Percentiles rank a stretch among this genome's conserved stretches.
Evolutionary conservation across 2,888 invertebrate species (phyloP).

Genomic region (Reticulitermes lucifugus): DNA sequence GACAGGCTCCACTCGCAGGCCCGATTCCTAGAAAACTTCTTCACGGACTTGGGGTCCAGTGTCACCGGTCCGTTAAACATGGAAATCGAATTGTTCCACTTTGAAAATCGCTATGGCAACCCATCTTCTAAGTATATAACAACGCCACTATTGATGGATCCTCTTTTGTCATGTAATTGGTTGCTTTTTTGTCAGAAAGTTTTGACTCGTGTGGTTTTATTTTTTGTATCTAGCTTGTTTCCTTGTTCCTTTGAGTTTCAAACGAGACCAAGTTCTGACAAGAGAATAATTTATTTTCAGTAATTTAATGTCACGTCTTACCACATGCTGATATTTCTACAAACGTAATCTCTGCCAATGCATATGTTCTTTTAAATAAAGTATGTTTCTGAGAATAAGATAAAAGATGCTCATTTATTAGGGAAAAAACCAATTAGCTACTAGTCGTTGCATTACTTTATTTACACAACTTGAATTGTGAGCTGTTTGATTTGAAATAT

Average conservation of each 20-base stretch:
- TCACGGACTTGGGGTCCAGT: not conserved
- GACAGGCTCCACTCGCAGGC: not conserved
- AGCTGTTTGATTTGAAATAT: constrained; percentile 5
- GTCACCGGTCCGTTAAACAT: constrained; percentile 31
- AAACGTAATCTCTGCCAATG: constrained; percentile 10
- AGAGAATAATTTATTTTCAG: constrained; percentile 41
- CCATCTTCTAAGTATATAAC: constrained; percentile 35
- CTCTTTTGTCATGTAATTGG: constrained; percentile 40
- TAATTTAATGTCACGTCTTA: constrained; percentile 35
- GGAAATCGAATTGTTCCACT: constrained; percentile 38
- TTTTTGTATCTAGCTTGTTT: constrained; percentile 10
- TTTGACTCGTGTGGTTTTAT: constrained; percentile 20
- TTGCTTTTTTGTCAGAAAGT: constrained; percentile 23
- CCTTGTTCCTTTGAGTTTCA: constrained; percentile 3
- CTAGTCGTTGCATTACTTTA: not conserved
- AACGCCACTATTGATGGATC: constrained; percentile 33
- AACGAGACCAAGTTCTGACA: constrained; percentile 18
- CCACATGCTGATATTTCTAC: constrained; percentile 39
- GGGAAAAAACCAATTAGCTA: constrained; percentile 24
- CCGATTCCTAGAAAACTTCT: constrained; percentile 23
- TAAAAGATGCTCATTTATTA: constrained; percentile 26
- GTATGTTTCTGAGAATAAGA: constrained; percentile 34
- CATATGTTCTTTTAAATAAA: constrained; percentile 28
- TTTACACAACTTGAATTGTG: constrained; percentile 16
- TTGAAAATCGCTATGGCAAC: constrained; percentile 37